Conservation (phyloP, 2,888 invertebrate species). For the Pyrrhia umbra region DNA sequence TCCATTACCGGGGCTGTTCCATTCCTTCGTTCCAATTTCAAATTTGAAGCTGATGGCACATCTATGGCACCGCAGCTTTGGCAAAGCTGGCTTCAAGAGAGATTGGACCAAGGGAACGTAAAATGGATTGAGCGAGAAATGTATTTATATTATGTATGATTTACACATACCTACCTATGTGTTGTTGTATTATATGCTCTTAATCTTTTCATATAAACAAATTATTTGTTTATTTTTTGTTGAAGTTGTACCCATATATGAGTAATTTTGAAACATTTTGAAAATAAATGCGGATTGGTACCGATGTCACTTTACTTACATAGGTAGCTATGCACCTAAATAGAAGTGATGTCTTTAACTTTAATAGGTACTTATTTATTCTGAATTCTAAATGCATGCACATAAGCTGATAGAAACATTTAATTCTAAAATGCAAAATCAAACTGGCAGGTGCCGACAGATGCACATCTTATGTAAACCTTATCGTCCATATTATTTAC, state of each 20-base stretch:
- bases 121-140: constrained; percentile 36
- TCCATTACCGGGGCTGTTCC: constrained; percentile 87
- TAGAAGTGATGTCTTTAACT: too few relatives aligned
- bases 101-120: constrained; percentile 64
- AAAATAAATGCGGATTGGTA: too few relatives aligned
- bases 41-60: constrained; percentile 87
- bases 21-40: constrained; percentile 90
- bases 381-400: neutral
- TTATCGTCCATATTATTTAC: neutral
- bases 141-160: constrained; percentile 15
- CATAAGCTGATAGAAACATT: neutral
- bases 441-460: constrained; percentile 25
- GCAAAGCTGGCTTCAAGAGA: constrained; percentile 63
- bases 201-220: neutral
- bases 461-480: neutral
- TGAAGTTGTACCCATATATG: too few relatives aligned
- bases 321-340: neutral
- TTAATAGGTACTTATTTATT: neutral
- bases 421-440: constrained; percentile 1
- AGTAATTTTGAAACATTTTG: too few relatives aligned
- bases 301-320: too few relatives aligned
- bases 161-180: neutral
- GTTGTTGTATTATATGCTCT: neutral
- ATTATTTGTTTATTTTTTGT: too few relatives aligned
- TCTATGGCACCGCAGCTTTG: constrained; percentile 83